Evolutionary conservation across 2,797 vertebrate species (phyloP).

Genomic region (Pyrocephalus nanus): DNA sequence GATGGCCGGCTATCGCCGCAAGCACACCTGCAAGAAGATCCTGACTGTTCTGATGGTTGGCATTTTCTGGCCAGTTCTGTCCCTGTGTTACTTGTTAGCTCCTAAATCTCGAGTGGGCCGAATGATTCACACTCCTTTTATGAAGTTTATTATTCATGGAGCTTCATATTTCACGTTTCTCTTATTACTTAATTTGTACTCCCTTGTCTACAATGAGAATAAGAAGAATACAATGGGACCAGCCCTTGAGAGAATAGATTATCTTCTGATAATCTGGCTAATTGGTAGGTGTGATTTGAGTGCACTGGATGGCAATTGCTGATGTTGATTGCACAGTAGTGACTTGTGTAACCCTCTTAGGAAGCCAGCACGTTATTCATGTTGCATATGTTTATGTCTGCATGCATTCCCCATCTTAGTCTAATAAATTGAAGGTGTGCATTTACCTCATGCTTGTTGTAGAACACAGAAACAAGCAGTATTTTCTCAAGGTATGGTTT

Average conservation of each 20-base stretch:
- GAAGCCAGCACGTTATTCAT: background rate
- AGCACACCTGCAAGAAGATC: slow-evolving; percentile 96
- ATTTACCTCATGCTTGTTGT: background rate
- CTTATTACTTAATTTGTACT: slow-evolving; percentile 95
- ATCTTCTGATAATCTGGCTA: slow-evolving; percentile 96
- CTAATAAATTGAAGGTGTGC: background rate
- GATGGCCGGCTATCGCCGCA: slow-evolving; percentile 94
- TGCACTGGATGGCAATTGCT: background rate
- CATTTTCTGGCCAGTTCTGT: slow-evolving; percentile 94
- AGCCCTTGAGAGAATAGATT: slow-evolving; percentile 91
- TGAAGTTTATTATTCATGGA: slow-evolving; percentile 99
- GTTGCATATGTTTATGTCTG: background rate
- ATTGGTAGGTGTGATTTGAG: slow-evolving; percentile 83
- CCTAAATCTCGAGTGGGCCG: slow-evolving; percentile 93
- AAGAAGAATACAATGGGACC: slow-evolving; percentile 97
- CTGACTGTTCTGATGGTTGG: slow-evolving; percentile 91
- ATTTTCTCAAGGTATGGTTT: background rate
- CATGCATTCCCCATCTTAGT: background rate
- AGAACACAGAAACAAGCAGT: background rate
- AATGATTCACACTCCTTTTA: slow-evolving; percentile 97
- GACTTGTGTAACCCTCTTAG: background rate
- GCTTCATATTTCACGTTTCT: slow-evolving; percentile 98
- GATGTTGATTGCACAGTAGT: background rate
- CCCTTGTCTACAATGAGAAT: slow-evolving; percentile 92
- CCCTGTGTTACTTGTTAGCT: slow-evolving; percentile 93